Percentiles rank a stretch among this genome's conserved stretches.
Conservation (phyloP, 2,113 vertebrate genomes). For the Osmerus eperlanus region DNA sequence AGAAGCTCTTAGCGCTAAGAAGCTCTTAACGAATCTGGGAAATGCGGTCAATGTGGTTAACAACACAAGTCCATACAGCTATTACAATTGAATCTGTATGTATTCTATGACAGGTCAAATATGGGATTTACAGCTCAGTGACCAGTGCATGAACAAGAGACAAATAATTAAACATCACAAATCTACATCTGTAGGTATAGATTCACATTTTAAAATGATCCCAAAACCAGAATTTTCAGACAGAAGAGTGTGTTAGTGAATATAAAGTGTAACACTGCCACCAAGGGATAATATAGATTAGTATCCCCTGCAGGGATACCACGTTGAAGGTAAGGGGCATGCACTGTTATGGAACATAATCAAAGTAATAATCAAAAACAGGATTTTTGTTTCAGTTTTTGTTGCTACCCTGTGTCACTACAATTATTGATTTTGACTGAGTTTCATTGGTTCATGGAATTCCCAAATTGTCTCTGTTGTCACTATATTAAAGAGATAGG, state of each 20-base stretch:
- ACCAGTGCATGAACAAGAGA: background rate
- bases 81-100: constrained; percentile 35
- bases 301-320: background rate
- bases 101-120: background rate
- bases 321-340: constrained; percentile 11
- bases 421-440: constrained; percentile 29
- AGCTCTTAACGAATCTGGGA: too few relatives aligned
- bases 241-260: too few relatives aligned
- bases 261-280: constrained; percentile 10
- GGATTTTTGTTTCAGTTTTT: constrained; percentile 10
- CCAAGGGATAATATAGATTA: constrained; percentile 1
- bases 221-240: too few relatives aligned
- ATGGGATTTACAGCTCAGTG: background rate
- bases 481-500: constrained; percentile 36
- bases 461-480: constrained; percentile 23
- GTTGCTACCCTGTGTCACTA: constrained; percentile 23
- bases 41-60: too few relatives aligned
- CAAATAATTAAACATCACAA: background rate
- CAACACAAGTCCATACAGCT: constrained; percentile 25
- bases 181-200: too few relatives aligned
- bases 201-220: too few relatives aligned
- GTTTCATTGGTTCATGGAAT: constrained; percentile 26
- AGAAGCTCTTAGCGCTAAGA: too few relatives aligned
- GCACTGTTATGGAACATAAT: constrained; percentile 17
- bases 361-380: constrained; percentile 24